A percentile compares a stretch with the other conserved stretches of the same genome.
Conservation (phyloP, 1,140 invertebrate genomes). For the Plectrocnemia conspersa region DNA sequence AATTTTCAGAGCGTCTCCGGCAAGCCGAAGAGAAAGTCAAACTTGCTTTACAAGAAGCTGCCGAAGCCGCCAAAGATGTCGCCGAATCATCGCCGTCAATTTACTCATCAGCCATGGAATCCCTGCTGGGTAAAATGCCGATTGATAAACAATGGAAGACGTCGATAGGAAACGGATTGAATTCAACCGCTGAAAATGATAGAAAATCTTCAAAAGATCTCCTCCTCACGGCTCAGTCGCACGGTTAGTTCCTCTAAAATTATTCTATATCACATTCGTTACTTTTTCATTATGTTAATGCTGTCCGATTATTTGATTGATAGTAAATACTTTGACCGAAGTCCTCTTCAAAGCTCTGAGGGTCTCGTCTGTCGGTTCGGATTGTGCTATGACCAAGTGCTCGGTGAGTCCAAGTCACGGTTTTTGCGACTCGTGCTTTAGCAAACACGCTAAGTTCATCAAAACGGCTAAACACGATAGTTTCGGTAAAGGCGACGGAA, state of each 20-base stretch:
- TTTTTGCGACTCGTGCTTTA: slow-evolving; percentile 26
- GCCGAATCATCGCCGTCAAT: neutral
- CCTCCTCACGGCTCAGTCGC: slow-evolving; percentile 11
- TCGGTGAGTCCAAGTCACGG: slow-evolving; percentile 13
- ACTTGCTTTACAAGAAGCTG: slow-evolving; percentile 20
- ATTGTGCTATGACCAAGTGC: slow-evolving; percentile 25
- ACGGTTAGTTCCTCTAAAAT: slow-evolving; percentile 5
- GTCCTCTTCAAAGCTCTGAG: slow-evolving; percentile 23
- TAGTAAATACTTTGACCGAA: slow-evolving; percentile 32
- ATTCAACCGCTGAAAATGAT: neutral
- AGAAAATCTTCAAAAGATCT: slow-evolving; percentile 7
- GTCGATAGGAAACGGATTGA: slow-evolving; percentile 5
- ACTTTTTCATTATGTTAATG: neutral
- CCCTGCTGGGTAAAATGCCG: slow-evolving; percentile 1
- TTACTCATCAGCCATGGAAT: slow-evolving; percentile 7
- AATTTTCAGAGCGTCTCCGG: slow-evolving; percentile 27
- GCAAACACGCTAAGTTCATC: slow-evolving; percentile 6
- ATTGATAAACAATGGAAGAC: neutral
- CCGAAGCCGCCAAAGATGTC: slow-evolving; percentile 19
- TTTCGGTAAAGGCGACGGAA: neutral
- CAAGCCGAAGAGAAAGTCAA: slow-evolving; percentile 31
- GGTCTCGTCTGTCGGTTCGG: slow-evolving; percentile 4
- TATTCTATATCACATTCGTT: slow-evolving; percentile 5
- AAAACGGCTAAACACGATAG: slow-evolving; percentile 1
- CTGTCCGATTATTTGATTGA: slow-evolving; percentile 2